Evolutionary conservation across 2,888 invertebrate genomes (phyloP), one percentile per base, ranked within the genome.

Genomic region (Therioaphis trifolii): DNA sequence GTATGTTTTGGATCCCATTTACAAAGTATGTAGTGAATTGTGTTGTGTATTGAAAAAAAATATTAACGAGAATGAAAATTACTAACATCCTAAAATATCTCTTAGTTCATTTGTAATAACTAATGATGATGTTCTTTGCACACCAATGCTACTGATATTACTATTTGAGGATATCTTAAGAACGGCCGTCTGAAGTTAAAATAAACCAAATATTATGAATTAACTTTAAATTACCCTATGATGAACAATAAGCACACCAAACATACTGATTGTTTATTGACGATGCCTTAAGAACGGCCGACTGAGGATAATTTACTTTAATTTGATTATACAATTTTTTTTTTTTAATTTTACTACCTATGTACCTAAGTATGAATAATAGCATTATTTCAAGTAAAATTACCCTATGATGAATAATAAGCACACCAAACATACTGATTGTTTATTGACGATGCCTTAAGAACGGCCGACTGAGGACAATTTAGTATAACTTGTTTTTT

Each of bases 1-100:
- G 94, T 99, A 99, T 90, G 96, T 99, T 88, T 91, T 99, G 89
- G 97, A 98, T 89, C 99, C 99, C 85, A 99, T 99, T 90, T 99
- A 98, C 92, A 97, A 98, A 92, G 96, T 95, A 89, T 91, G 92
- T 63, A 0, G 9, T 12, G 1, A 40, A 35, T 35, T 35, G 35
- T 35, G 35, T 35, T 35, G 4, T 35, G 4, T 35, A 35, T n/a
- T 40, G 12, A 0, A n/a, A n/a, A n/a, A n/a, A n/a, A n/a, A 14
- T 40, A 21, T 12, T 21, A n/a, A n/a, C n/a, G n/a, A n/a, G 4
- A 66, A 12, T 52, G 18, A 18, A 52, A 52, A 52, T 52, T 21
- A 63, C 9, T 35, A 14, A 4, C 11, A 35, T 66, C 12, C 2
- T 2, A 5, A n/a, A 21, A 35, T 52, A 49, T 72, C 29, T 3